phyloP scores from a whole-genome alignment of 2,888 invertebrate species.

The Trichopoda pennipes region DNA sequence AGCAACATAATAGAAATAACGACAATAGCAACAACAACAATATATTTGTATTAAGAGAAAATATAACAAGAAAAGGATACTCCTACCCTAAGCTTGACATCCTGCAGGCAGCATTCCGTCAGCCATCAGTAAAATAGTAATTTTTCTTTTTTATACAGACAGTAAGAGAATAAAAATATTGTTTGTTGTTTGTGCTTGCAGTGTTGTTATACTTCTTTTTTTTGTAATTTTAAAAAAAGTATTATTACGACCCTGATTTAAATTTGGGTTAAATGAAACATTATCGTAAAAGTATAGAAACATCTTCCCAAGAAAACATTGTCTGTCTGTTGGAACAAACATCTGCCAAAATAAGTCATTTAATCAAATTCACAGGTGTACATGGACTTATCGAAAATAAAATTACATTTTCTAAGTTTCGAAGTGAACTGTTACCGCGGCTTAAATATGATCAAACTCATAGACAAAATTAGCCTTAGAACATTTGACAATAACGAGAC shows the following conservation, averaged over 20 bases:
- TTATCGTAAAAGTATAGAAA: constrained; percentile 1
- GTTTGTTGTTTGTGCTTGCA: constrained; percentile 32
- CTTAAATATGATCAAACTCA: no score
- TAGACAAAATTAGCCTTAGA: no score
- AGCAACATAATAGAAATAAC: constrained; percentile 50
- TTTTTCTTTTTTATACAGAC: constrained; percentile 73
- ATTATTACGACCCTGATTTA: constrained; percentile 45
- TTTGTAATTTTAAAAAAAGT: constrained; percentile 3
- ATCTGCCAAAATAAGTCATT: constrained; percentile 20
- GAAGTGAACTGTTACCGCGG: no score
- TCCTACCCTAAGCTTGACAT: constrained; percentile 72
- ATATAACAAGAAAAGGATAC: constrained; percentile 74
- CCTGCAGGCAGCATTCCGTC: constrained; percentile 77
- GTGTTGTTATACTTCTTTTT: not conserved
- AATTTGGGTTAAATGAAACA: constrained; percentile 55
- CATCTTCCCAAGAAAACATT: not conserved
- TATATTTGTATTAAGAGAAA: constrained; percentile 52
- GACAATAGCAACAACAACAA: constrained; percentile 56
- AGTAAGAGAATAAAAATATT: constrained; percentile 28
- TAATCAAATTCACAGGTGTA: constrained; percentile 17
- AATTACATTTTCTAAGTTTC: not conserved
- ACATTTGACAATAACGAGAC: no score
- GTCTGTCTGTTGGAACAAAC: constrained; percentile 9
- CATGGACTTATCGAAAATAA: not conserved
- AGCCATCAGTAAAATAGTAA: constrained; percentile 76